Base-by-base conservation (phyloP, 2,113 vertebrate species). In the Leptodactylus fuscus region DNA sequence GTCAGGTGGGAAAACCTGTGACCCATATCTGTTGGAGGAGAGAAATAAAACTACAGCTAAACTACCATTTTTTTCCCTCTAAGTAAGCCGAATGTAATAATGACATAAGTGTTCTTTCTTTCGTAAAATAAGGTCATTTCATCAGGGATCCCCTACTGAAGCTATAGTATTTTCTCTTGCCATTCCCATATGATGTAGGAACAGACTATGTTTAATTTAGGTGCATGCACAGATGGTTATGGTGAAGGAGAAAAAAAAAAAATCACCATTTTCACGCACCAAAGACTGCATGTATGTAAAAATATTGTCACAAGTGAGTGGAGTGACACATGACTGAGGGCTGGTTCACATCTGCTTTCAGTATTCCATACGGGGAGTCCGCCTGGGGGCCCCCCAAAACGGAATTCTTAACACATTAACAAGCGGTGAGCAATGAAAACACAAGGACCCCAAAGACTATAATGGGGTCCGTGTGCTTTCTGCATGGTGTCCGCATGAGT, bases 21-120 rank as follows among this genome's bases (percentile, higher is more conserved):
- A 58, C 48, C 48, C 41, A 76, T 76, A 55, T 79, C 51, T 53
- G 75, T 78, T 20, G 16, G 16, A 49, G 48, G 32, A 78, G 75
- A 34, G 49, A 78, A 53, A 55, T 78, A 55, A 69, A 53, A 53
- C 74, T 53, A 29, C 49, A 78, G 49, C 16, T 55, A 38, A 69
- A 36, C 65, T 69, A 69, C 65, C 32, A 69, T 69, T 69, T 69
- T 69, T 1, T 36, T 18, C 29, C 24, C 8, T n/a, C n/a, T n/a
- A n/a, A n/a, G n/a, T 46, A 46, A 74, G 71, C 29, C 71, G 27
- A 22, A 49, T 51, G 13, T 32, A 32, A 18, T 76, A 51, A 49
- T 76, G 71, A 49, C 73, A 51, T 51, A 49, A 49, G 73, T 38
- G 65, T 69, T 69, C 9, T 34, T 38, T 22, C 65, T 22, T 69